A percentile compares a stretch with the other conserved stretches of the same genome.
phyloP scores from a whole-genome alignment of 2,113 vertebrate species.

The Onychostoma macrolepis region DNA sequence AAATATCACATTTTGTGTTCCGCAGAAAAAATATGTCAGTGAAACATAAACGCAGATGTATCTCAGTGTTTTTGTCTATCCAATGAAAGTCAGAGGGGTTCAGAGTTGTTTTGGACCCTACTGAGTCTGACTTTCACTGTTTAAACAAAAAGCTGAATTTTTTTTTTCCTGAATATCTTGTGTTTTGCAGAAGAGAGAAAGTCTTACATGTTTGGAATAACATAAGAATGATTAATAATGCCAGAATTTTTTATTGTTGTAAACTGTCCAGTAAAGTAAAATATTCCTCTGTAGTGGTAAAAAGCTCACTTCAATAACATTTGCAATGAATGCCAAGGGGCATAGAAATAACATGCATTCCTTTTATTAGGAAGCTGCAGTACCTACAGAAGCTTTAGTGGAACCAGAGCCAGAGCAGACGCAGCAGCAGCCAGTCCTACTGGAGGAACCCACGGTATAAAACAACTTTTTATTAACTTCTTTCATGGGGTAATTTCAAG shows the following conservation, averaged over 20 bases:
- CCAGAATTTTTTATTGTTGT: neutral
- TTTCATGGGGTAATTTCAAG: slow-evolving; percentile 2
- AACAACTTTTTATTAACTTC: neutral
- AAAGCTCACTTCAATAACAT: neutral
- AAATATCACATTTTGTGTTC: neutral
- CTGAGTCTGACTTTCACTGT: too few relatives aligned
- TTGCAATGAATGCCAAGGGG: neutral
- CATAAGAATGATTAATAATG: neutral
- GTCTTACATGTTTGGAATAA: neutral
- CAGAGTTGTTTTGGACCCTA: neutral
- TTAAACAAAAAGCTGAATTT: too few relatives aligned
- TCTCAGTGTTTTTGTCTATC: too few relatives aligned
- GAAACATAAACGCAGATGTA: too few relatives aligned
- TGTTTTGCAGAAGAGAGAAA: too few relatives aligned
- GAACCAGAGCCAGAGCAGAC: slow-evolving; percentile 21
- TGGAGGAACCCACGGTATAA: slow-evolving; percentile 8
- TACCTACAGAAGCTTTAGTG: slow-evolving; percentile 23
- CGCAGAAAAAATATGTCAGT: neutral
- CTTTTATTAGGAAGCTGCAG: slow-evolving; percentile 9
- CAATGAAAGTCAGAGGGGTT: neutral
- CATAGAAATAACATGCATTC: slow-evolving; percentile 1
- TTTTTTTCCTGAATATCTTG: too few relatives aligned
- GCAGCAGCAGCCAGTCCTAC: neutral
- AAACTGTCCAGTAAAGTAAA: neutral
- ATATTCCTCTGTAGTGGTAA: neutral